Percentiles rank a stretch among this genome's conserved stretches.
Conservation (phyloP, 1,140 invertebrate species). For the Papilio machaon region DNA sequence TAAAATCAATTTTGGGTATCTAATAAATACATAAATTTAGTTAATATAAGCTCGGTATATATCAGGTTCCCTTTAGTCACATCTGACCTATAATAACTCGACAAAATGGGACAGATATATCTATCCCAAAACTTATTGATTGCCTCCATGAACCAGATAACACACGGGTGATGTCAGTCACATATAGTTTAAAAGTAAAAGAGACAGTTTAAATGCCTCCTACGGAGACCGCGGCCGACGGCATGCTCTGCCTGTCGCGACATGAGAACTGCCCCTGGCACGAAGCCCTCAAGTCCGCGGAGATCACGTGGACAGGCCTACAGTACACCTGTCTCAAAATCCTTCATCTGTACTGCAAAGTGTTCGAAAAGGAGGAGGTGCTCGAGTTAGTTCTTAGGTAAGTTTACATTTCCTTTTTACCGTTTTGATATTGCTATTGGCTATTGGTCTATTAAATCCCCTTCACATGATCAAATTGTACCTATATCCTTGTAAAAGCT, state of each 20-base stretch:
- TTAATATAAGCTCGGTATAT: background rate
- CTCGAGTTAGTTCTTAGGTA: slow-evolving; percentile 91
- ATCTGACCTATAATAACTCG: background rate
- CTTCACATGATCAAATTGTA: too few species aligned
- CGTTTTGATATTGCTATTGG: background rate
- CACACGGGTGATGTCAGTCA: slow-evolving; percentile 34
- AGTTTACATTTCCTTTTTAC: slow-evolving; percentile 49
- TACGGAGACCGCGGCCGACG: slow-evolving; percentile 69
- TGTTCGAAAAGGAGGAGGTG: slow-evolving; percentile 90
- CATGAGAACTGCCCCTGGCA: slow-evolving; percentile 83
- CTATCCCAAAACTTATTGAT: background rate
- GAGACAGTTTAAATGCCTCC: slow-evolving; percentile 73
- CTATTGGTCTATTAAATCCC: too few species aligned
- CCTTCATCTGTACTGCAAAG: slow-evolving; percentile 91
- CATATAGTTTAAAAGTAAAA: slow-evolving; percentile 30
- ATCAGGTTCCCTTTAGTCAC: background rate
- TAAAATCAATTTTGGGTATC: too few species aligned
- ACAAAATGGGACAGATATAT: background rate
- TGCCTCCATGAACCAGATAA: slow-evolving; percentile 24
- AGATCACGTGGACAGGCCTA: slow-evolving; percentile 89
- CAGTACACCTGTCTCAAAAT: slow-evolving; percentile 90
- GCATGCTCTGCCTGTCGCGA: slow-evolving; percentile 83
- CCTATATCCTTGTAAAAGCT: too few species aligned
- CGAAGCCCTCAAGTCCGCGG: slow-evolving; percentile 78
- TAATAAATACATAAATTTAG: background rate